Evolutionary conservation across 2,797 vertebrate species (phyloP), one percentile per base, ranked within the genome.

Genomic region (Orestias chungarensis): DNA sequence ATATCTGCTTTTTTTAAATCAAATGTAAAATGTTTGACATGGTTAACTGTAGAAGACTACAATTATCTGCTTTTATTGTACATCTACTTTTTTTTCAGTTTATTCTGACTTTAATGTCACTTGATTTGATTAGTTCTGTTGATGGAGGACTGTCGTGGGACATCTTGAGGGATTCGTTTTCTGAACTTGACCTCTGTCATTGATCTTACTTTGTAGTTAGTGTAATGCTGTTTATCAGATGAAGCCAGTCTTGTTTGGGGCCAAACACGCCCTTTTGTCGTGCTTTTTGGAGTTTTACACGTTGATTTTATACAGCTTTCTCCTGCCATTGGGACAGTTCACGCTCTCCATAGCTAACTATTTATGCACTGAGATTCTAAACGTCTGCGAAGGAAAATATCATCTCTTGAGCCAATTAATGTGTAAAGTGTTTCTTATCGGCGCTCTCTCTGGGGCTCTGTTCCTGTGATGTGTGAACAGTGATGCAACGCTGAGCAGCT

Each of bases 381-480:
- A 89, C 76, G 74, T 86, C 82, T 83, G 46, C 64, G 77, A 86
- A 84, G 74, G 57, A 80, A 75, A 52, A 79, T 82, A 73, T 72
- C 76, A 80, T 82, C 74, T 88, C 88, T 80, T 74, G 66, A 83
- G 86, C 84, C 87, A 90, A 80, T 85, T 88, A 89, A 71, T 84
- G 78, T 82, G 79, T 71, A 75, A 85, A 90, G 73, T 83, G 84
- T 88, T 87, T 88, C 82, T 88, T 88, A 73, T 83, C 81, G 80
- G 40, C 71, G 0, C 79, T 76, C 75, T 87, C 75, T 40, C 70
- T 59, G 61, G 80, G 73, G 44, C 71, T 79, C 72, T 84, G 84
- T 74, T 88, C 83, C 87, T 88, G 85, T 86, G 86, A 88, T 85
- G 86, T 89, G 70, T 84, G 86, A 86, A 80, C 71, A 68, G 87